Base-by-base conservation (phyloP, 2,113 vertebrate species). In the Mesocricetus auratus region DNA sequence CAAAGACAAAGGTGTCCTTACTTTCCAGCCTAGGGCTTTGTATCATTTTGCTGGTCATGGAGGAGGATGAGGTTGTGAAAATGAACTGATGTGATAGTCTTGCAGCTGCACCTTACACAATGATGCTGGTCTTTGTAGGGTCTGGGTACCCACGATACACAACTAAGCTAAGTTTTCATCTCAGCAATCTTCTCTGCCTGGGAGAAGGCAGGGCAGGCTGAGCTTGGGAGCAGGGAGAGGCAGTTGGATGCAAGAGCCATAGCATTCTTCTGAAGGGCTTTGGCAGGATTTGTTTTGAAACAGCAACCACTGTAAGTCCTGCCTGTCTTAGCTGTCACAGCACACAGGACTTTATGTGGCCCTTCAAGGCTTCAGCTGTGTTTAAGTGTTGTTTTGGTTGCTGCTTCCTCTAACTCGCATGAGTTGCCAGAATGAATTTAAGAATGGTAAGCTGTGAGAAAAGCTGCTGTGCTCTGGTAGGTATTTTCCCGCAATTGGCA, bases 401-500 rank as follows among this genome's bases (percentile, higher is more conserved):
- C 86, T 83, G 31, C 31, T 62, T 79, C 73, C 36, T 74, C 86
- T 81, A 94, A 3, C 71, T 89, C 78, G 83, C 78, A 89, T 82
- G 50, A 77, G 77, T 94, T 78, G 68, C 3, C 16, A 56, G 45
- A 12, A 93, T 50, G 60, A 8, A 21, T 74, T 2, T 66, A 10
- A 11, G 86, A 71, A 39, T 71, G 69, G 62, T 89, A 60, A 91
- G 66, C 91, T 79, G 11, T 68, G 47, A 93, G 86, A 78, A 83
- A 62, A 58, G 47, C 56, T 7, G 79, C 66, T 97, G 50, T 92
- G 95, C 78, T 95, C 75, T 95, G 97, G n/a, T 69, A 6, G 82
- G 12, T 64, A 26, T 78, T 86, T 91, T 56, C 74, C 19, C 13
- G 13, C 7, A 9, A 36, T 5, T 74, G 45, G 26, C 69, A 22